Base-by-base conservation (phyloP, 2,113 vertebrate species). In the Chrysochloris asiatica region DNA sequence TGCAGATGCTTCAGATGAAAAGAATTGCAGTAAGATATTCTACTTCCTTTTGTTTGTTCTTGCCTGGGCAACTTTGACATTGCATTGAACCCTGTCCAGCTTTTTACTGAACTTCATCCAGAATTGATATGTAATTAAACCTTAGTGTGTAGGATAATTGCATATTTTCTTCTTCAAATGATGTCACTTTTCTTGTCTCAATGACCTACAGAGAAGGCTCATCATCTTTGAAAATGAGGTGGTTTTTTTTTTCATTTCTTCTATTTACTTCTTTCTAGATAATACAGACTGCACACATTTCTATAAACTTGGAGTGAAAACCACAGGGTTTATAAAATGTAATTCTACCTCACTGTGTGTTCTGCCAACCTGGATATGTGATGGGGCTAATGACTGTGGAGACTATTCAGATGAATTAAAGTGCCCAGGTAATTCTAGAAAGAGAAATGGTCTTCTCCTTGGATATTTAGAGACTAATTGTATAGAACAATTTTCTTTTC, bases 351-450 rank as follows among this genome's bases (percentile, higher is more conserved):
- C 99, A 0, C 98, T 99, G 80, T 99, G 99, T 96, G 97, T 99
- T 97, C 98, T 99, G 97, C 98, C 98, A 24, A 98, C 98, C 36
- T 99, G 99, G 99, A 98, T 99, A 95, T 99, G 99, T 24, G 99
- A 99, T 89, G 99, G 99, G 9, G 98, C 99, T 89, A 99, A 99
- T 63, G 99, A 99, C 97, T 99, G 99, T 17, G 99, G 99, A 67
- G 99, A 99, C 98, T 99, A 99, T 67, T 98, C 98, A 24, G 99
- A 99, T 95, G 99, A 99, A 97, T 97, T 98, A 75, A 99, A 98
- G 97, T 99, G 99, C 93, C 98, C 99, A 98, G 99, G 99, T 99
- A 98, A 99, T 95, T 95, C 79, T 65, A 6, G 61, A 83, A 92
- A 94, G 36, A 2, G 73, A 76, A 80, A 43, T 0, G n/a, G 26